Conservation (phyloP, 1,140 invertebrate species). For the Oscheius sp. region DNA sequence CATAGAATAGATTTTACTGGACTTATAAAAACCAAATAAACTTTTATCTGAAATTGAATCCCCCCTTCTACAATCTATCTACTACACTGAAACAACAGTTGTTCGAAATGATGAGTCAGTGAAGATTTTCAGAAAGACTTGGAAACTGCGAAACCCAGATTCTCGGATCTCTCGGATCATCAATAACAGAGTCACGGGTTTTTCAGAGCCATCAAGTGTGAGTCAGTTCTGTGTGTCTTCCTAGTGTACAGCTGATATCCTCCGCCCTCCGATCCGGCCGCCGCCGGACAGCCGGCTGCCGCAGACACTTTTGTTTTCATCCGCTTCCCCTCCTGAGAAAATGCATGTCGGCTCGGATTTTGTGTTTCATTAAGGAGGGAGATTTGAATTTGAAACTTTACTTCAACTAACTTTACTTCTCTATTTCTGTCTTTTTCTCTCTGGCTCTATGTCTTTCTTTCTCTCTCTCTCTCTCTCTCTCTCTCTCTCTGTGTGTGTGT, state of each 20-base stretch:
- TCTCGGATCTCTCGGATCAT: neutral
- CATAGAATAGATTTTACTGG: no score
- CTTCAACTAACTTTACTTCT: no score
- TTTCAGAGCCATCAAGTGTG: neutral
- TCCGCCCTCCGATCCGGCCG: constrained; percentile 7
- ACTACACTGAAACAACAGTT: no score
- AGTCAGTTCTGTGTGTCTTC: neutral
- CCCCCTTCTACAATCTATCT: no score
- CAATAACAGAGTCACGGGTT: neutral
- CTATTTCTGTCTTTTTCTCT: neutral
- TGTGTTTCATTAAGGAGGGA: no score
- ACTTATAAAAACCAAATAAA: no score
- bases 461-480: neutral
- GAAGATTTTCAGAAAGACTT: neutral
- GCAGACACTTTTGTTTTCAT: no score
- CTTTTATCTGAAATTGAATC: no score
- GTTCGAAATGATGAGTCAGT: constrained; percentile 8
- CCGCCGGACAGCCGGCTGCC: neutral
- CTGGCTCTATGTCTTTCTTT: neutral
- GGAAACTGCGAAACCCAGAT: neutral
- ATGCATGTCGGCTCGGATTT: no score
- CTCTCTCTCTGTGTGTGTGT: neutral
- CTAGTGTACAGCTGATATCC: constrained; percentile 11
- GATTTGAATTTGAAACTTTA: no score
- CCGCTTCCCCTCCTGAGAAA: no score